Conservation (phyloP, 2,888 invertebrate genomes). For the Drosophila monieri region DNA sequence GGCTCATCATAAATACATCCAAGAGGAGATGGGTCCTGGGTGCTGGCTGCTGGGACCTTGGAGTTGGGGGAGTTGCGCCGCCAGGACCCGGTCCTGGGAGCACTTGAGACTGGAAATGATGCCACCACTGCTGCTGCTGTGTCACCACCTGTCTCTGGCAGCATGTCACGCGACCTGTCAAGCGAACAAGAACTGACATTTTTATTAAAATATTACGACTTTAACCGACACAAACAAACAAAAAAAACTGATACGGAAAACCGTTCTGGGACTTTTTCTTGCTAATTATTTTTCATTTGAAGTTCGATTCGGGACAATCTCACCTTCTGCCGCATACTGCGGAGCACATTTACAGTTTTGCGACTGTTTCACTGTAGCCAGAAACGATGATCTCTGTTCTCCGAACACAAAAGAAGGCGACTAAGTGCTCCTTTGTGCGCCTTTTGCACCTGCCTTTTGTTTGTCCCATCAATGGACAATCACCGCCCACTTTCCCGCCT, state of each 20-base stretch:
- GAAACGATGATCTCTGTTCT: conserved; percentile 35
- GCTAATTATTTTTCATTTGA: conserved; percentile 56
- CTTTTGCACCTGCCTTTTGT: conserved; percentile 64
- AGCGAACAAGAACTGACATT: conserved; percentile 78
- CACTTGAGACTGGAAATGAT: conserved; percentile 43
- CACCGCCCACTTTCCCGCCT: conserved; percentile 19
- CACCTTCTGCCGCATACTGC: conserved; percentile 47
- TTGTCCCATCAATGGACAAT: conserved; percentile 44
- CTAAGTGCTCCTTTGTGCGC: conserved; percentile 75
- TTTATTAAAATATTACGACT: conserved; percentile 81
- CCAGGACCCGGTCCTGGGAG: background rate
- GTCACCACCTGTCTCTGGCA: conserved; percentile 74
- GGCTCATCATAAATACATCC: conserved; percentile 76
- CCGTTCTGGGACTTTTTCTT: conserved; percentile 12
- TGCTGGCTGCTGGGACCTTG: background rate
- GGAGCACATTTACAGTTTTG: conserved; percentile 6
- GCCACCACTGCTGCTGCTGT: conserved; percentile 26
- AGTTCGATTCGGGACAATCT: conserved; percentile 34
- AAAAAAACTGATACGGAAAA: conserved; percentile 14
- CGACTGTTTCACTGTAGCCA: conserved; percentile 40
- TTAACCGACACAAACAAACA: conserved; percentile 50
- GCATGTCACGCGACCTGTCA: conserved; percentile 79
- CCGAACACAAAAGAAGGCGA: conserved; percentile 47
- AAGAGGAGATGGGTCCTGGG: conserved; percentile 1
- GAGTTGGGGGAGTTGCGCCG: background rate